Evolutionary conservation across 2,113 vertebrate genomes (phyloP).

Genomic region (Notarius quadriscutis): DNA sequence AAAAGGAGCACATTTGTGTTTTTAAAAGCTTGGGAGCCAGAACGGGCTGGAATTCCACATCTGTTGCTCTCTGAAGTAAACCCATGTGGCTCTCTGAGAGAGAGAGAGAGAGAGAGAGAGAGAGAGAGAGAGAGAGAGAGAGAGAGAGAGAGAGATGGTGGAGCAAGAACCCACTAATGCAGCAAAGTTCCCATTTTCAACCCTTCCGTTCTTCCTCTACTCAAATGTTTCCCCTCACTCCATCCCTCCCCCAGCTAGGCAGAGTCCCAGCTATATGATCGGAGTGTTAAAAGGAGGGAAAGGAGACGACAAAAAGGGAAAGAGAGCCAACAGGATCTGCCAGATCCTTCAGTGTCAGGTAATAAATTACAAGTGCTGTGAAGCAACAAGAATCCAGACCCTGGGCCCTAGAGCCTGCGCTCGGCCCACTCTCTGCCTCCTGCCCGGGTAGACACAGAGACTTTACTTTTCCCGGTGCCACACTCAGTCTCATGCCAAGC

Average conservation of each 20-base stretch:
- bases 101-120: constrained; percentile 4
- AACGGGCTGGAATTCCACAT: constrained; percentile 74
- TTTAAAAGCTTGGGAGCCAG: constrained; percentile 57
- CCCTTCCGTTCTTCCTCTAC: constrained; percentile 51
- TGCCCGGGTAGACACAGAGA: constrained; percentile 64
- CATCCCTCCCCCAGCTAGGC: constrained; percentile 50
- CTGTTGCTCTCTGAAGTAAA: constrained; percentile 76
- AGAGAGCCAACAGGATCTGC: constrained; percentile 57
- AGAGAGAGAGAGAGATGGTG: background rate
- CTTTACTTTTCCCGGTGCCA: constrained; percentile 71
- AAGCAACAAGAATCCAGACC: constrained; percentile 64
- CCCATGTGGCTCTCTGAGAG: constrained; percentile 63
- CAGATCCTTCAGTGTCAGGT: constrained; percentile 65
- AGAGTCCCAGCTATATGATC: constrained; percentile 68
- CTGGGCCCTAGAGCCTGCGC: constrained; percentile 27
- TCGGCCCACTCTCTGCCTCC: constrained; percentile 25
- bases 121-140: background rate
- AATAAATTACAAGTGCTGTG: constrained; percentile 71
- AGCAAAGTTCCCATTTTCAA: constrained; percentile 55
- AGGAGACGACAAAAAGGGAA: constrained; percentile 52
- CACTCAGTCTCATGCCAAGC: constrained; percentile 64
- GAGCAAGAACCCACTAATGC: constrained; percentile 19
- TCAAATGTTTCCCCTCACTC: constrained; percentile 28
- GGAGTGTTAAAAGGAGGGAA: constrained; percentile 63
- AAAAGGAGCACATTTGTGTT: constrained; percentile 63